Percentiles rank a stretch among this genome's conserved stretches.
Conservation (phyloP, 1,140 invertebrate species). For the Uloborus diversus region DNA sequence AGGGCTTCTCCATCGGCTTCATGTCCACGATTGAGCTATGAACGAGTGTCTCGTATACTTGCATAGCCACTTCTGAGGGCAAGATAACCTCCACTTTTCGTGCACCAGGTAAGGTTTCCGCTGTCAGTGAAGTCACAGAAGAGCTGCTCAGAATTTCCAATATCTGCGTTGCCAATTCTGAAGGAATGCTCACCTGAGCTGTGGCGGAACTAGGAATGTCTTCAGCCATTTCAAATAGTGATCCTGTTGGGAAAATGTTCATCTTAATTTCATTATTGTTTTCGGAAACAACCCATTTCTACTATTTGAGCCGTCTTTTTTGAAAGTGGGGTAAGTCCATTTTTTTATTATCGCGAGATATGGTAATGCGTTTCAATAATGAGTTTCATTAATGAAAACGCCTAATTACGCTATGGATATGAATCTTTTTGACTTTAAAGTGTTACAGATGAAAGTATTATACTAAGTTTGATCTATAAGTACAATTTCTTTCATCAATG, state of each 20-base stretch:
- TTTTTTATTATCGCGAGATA: too few relatives aligned
- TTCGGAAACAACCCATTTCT: too few relatives aligned
- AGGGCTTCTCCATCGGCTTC: conserved; percentile 34
- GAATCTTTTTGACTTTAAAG: too few relatives aligned
- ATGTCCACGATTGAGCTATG: conserved; percentile 16
- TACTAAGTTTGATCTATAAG: too few relatives aligned
- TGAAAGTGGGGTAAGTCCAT: too few relatives aligned
- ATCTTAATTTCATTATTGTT: too few relatives aligned
- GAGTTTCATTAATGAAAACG: too few relatives aligned
- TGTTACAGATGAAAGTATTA: too few relatives aligned
- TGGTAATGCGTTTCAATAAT: too few relatives aligned
- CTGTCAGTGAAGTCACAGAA: conserved; percentile 12
- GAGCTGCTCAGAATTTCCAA: conserved; percentile 37
- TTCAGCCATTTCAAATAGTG: conserved; percentile 37
- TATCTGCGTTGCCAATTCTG: conserved; percentile 43
- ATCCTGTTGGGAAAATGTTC: not conserved
- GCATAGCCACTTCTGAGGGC: conserved; percentile 29
- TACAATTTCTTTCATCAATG: too few relatives aligned
- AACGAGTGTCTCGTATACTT: conserved; percentile 45
- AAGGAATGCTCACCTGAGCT: conserved; percentile 37
- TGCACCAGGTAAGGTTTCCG: conserved; percentile 38
- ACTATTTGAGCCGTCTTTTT: too few relatives aligned
- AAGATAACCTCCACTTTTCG: conserved; percentile 27
- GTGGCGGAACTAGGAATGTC: conserved; percentile 10
- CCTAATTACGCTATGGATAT: too few relatives aligned